Evolutionary conservation across 2,888 invertebrate genomes (phyloP), one percentile per base, ranked within the genome.

Genomic region (Himalopsyche japonica): DNA sequence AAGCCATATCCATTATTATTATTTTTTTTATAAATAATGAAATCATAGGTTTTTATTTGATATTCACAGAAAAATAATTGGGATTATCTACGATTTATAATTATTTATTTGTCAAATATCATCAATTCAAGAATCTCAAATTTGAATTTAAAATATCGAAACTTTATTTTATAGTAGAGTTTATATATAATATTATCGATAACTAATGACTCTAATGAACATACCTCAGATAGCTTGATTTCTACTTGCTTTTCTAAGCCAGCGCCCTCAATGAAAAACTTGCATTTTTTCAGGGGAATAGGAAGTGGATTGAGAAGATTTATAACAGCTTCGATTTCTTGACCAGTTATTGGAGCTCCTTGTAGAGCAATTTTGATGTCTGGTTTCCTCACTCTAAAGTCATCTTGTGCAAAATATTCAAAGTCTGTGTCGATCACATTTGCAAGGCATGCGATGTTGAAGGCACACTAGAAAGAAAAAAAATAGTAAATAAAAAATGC

Each of bases 351-450:
- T 1, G 94, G 92, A 86, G 91, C 91, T 37, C 93, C 93, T 47
- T 93, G 93, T 64, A 95, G 91, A 4, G 93, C 92, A 85, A 98
- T 95, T 89, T 95, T 95, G 83, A 98, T 96, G 88, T 97, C 97
- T 0, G 98, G 98, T 88, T 97, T 97, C 37, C 97, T 93, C 5
- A 98, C 96, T 88, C 97, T 93, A 89, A 98, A 98, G 90, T 97
- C 97, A 88, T 97, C 97, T 91, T 97, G 96, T 0, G 96, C 97
- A 89, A 95, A 97, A 89, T 96, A 98, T 88, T 98, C 97, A 89
- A 94, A 97, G 84, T 96, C 95, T 0, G 95, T 97, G 84, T 96
- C 95, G 77, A 94, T 94, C 34, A 98, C 96, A 1, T 94, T 94
- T 0, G 96, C 96, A 82, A 97, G 90, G 87, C 96, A 97, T 3